Percentiles rank a stretch among this genome's conserved stretches.
Evolutionary conservation across 2,113 vertebrate genomes (phyloP).

Genomic region (Drymodes brunneopygia): DNA sequence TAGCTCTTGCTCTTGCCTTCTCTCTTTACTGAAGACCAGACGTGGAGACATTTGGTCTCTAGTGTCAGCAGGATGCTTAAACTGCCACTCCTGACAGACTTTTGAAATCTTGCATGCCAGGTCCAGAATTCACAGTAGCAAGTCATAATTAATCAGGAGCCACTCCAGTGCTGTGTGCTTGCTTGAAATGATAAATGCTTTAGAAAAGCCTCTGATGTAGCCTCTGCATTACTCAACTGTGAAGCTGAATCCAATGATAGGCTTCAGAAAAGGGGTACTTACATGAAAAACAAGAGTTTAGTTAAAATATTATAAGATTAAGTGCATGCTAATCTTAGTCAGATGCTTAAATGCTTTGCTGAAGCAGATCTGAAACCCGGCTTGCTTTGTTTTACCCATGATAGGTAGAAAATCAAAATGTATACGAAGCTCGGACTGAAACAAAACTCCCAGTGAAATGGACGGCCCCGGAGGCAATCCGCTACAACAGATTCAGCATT

Average conservation of each 20-base stretch:
- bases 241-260: neutral
- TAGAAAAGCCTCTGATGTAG: neutral
- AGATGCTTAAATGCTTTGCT: neutral
- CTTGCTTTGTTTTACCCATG: slow-evolving; percentile 20
- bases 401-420: slow-evolving; percentile 80
- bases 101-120: neutral
- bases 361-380: neutral
- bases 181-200: slow-evolving; percentile 38
- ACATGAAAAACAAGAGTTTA: neutral
- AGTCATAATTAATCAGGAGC: slow-evolving; percentile 30
- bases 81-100: neutral
- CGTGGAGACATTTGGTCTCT: neutral
- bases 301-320: neutral
- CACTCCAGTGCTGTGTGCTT: neutral
- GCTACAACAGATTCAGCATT: slow-evolving; percentile 81
- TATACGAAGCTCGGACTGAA: slow-evolving; percentile 83
- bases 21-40: slow-evolving; percentile 16
- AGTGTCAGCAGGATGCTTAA: neutral
- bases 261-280: neutral
- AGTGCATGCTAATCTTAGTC: neutral
- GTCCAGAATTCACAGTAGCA: slow-evolving; percentile 22
- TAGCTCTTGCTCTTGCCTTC: neutral
- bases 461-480: slow-evolving; percentile 91
- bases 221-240: neutral
- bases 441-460: slow-evolving; percentile 95